A percentile compares a stretch with the other conserved stretches of the same genome.
Evolutionary conservation across 92 coral and sea anemone genomes (phyloP).

Genomic region (Zoanthus sansibaricus): DNA sequence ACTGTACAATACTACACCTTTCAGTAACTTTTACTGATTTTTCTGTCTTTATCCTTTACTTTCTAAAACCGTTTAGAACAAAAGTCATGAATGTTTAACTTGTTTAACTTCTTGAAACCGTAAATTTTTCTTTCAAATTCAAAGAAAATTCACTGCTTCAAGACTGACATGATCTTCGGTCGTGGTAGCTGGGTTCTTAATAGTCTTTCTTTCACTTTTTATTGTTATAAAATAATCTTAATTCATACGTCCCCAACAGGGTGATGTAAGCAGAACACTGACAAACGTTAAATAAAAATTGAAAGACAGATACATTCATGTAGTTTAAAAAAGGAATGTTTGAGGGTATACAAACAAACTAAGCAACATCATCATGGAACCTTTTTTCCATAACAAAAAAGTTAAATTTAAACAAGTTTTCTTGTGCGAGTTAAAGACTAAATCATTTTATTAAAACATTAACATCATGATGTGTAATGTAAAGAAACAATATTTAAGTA

Average conservation of each 20-base stretch:
- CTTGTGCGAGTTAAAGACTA: too few species aligned
- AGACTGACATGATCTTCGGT: background rate
- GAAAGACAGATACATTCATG: background rate
- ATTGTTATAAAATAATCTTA: background rate
- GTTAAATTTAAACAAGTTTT: too few species aligned
- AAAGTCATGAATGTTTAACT: background rate
- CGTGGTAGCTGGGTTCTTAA: background rate
- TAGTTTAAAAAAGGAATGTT: too few species aligned
- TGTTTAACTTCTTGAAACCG: background rate
- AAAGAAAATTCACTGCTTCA: background rate
- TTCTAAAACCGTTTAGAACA: background rate
- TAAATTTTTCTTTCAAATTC: background rate
- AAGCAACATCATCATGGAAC: too few species aligned
- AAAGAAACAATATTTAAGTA: too few species aligned
- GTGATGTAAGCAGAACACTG: background rate
- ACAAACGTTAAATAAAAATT: background rate
- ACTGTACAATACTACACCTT: background rate
- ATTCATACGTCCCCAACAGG: background rate
- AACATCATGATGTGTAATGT: too few species aligned
- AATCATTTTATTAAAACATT: too few species aligned
- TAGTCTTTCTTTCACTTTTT: background rate
- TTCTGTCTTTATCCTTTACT: background rate
- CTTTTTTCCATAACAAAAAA: too few species aligned
- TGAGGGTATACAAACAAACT: too few species aligned
- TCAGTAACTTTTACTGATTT: background rate